Evolutionary conservation across 2,113 vertebrate species (phyloP).

Genomic region (Acinonyx jubatus): DNA sequence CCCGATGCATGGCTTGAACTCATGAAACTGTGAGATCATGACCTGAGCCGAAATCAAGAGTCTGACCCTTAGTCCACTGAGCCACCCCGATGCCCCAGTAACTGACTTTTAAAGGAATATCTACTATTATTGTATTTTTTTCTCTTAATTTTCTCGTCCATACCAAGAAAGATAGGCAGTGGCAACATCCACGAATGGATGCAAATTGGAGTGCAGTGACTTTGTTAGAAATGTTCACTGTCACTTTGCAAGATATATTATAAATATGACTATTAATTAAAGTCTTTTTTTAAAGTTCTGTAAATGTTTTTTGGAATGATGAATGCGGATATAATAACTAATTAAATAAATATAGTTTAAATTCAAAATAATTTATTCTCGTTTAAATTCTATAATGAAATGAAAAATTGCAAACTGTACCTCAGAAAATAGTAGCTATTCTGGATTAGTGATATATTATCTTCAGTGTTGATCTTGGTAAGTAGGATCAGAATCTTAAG

Average conservation of each 20-base stretch:
- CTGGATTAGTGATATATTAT: constrained; percentile 16
- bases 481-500: not conserved
- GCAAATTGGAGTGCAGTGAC: not conserved
- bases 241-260: not conserved
- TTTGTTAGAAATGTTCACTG: not conserved
- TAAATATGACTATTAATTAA: not conserved
- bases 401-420: not conserved
- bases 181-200: not conserved
- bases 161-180: not conserved
- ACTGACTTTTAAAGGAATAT: not conserved
- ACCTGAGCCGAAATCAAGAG: too few relatives aligned
- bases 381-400: constrained; percentile 11
- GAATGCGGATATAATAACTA: not conserved
- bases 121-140: not conserved
- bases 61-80: too few relatives aligned
- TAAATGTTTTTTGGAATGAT: not conserved
- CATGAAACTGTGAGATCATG: too few relatives aligned
- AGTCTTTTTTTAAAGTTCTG: not conserved
- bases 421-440: constrained; percentile 9
- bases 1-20: too few relatives aligned
- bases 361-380: constrained; percentile 29
- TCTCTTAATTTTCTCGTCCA: constrained; percentile 9
- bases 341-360: not conserved
- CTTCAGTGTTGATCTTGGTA: constrained; percentile 21
- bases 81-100: too few relatives aligned